Base-by-base conservation (phyloP, 1,140 invertebrate species). In the Drosophila rhopaloa region DNA sequence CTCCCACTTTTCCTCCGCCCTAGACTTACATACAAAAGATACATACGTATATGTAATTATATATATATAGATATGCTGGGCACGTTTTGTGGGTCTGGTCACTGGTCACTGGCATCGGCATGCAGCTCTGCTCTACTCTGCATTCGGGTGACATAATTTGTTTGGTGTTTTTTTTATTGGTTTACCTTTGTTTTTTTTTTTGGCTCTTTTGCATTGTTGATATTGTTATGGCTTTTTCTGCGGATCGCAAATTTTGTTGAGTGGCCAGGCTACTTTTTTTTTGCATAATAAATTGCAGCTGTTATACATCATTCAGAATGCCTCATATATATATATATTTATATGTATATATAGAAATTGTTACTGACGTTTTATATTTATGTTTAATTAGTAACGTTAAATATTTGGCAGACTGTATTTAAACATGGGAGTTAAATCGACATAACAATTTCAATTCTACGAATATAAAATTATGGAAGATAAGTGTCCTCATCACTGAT, bases 61-160 rank as follows among this genome's bases (percentile, higher is more conserved):
- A 44, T 24, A 24, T 24, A 24, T 0, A 19, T 10, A n/a, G 56
- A 56, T 54, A 85, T 86, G 82, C 82, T 44, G 63, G 40, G 75
- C 83, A 88, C 84, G 83, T 88, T 89, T 79, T 85, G 35, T 82
- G 75, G 75, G 61, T 70, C 44, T 59, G 71, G 47, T 50, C 65
- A 60, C 44, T 59, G 71, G 47, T 50, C 65, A 60, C 58, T 48
- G 76, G 35, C 72, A 79, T 86, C 67, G 83, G 76, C 62, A 88
- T 88, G 71, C 71, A 54, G 37, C 48, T 59, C 32, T 19, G 11
- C 9, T 32, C n/a, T 35, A 50, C 40, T 71, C 60, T 72, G 54
- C 43, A 61, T 32, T 70, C 46, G 43, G 38, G 62, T 84, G 82
- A 83, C 84, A 89, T 79, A 79, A 83, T 89, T 83, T 50, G 50